A percentile compares a stretch with the other conserved stretches of the same genome.
phyloP scores from a whole-genome alignment of 2,113 vertebrate species.

The Neofelis nebulosa region DNA sequence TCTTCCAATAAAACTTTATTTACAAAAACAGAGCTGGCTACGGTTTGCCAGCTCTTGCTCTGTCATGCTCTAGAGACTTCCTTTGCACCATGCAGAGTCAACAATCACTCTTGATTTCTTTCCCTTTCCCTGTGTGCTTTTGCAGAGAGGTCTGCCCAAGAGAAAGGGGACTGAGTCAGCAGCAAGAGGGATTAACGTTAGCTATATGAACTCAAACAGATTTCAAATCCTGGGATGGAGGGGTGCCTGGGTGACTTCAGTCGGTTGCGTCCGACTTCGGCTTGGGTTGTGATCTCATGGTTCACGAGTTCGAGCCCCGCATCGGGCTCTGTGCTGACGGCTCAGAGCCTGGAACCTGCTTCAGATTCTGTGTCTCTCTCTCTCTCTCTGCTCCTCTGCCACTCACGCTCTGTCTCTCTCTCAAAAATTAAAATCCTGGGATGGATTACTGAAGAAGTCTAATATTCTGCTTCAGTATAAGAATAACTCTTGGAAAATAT shows the following conservation, averaged over 20 bases:
- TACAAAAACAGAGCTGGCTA: not conserved
- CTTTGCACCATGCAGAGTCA: not conserved
- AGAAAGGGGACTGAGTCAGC: not conserved
- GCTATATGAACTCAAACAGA: not conserved
- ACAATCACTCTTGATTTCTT: not conserved
- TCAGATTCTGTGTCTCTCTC: no score
- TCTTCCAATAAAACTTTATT: conserved; percentile 30
- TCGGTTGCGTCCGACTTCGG: no score
- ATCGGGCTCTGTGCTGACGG: no score
- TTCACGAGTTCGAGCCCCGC: no score
- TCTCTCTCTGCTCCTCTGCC: no score
- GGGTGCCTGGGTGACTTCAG: no score
- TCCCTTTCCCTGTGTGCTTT: not conserved
- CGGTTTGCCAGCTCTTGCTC: not conserved
- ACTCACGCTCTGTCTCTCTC: no score
- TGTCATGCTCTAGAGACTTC: not conserved
- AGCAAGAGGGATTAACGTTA: not conserved
- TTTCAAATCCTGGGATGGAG: not conserved
- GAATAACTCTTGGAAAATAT: not conserved
- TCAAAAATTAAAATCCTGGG: not conserved
- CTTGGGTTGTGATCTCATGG: no score
- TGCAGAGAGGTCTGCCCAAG: not conserved
- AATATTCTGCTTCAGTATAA: not conserved
- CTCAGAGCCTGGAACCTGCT: no score
- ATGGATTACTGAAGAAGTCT: not conserved